Base-by-base conservation (phyloP, 1,140 invertebrate genomes). In the Rhopalosiphum maidis region DNA sequence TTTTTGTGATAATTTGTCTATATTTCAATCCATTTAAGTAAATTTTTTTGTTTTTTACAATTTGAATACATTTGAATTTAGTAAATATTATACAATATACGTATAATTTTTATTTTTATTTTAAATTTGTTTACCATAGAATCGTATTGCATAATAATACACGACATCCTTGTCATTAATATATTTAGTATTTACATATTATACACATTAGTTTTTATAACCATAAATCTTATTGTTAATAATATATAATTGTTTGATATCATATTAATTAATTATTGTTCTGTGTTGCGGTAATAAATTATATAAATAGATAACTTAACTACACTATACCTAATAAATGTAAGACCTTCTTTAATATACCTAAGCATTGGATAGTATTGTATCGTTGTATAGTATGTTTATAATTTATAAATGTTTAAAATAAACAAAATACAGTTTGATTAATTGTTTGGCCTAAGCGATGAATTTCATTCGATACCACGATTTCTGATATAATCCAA, bases 401-500 rank as follows among this genome's bases (percentile, higher is more conserved):
- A 41, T 41, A 25, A 25, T 37, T 41, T 41, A 83, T 83, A 37
- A 83, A 46, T 30, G 37, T 23, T 43, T 37, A 41, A 18, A 41
- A 35, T 85, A n/a, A n/a, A n/a, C 25, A 86, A 46, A 54, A 89
- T 41, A 46, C n/a, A 43, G 8, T 11, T 46, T 91, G 60, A 91
- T 77, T 77, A 82, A 91, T 77, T 91, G 30, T 77, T 91, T n/a
- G 15, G 35, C 23, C 15, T 48, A n/a, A 55, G 23, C 51, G 23
- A 43, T 86, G 43, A 83, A 51, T 92, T 92, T 15, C 23, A 18
- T 54, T 86, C 43, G 91, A 86, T 43, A 25, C 82, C 35, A 93
- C 37, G 25, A 93, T 86, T 41, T 55, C 46, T 54, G 82, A 23
- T 83, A 85, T 92, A 83, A 92, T 92, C 90, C 90, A 92, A 92